These are phyloP conservation scores for Phthorimaea operculella DNA, from an alignment of 1,140 invertebrate species.

Conservation along the genomic window DNA sequence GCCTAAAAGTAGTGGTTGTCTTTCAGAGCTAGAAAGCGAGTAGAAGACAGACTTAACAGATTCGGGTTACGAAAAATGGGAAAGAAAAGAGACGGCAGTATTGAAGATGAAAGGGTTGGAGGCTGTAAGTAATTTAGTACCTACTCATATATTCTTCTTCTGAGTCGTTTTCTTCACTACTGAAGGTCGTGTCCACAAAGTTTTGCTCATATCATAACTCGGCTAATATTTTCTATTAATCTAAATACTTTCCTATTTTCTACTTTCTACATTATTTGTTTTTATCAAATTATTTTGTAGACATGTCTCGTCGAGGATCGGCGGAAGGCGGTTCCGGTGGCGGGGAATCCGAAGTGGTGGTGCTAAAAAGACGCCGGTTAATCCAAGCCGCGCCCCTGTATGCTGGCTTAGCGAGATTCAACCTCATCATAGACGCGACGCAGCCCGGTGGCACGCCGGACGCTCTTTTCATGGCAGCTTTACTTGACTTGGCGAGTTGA, in stretches of 20 bases:
- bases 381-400: conserved; percentile 79
- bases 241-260: too few relatives aligned
- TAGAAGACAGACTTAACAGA: conserved; percentile 86
- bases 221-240: too few relatives aligned
- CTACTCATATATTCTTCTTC: too few relatives aligned
- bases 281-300: conserved; percentile 51
- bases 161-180: too few relatives aligned
- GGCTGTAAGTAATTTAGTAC: conserved; percentile 71
- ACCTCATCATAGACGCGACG: conserved; percentile 93
- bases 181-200: too few relatives aligned
- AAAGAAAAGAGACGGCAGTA: conserved; percentile 87
- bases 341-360: conserved; percentile 85
- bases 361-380: conserved; percentile 85
- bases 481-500: conserved; percentile 88
- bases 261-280: too few relatives aligned
- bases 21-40: conserved; percentile 79
- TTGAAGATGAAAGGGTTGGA: conserved; percentile 85
- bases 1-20: background rate
- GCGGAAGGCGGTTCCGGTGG: conserved; percentile 80
- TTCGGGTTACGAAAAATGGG: conserved; percentile 78
- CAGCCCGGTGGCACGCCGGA: conserved; percentile 96
- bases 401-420: conserved; percentile 85
- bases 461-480: conserved; percentile 92
- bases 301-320: conserved; percentile 85
- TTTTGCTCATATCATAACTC: too few relatives aligned